Conservation (phyloP, 1,140 invertebrate genomes). For the Papilio xuthus region DNA sequence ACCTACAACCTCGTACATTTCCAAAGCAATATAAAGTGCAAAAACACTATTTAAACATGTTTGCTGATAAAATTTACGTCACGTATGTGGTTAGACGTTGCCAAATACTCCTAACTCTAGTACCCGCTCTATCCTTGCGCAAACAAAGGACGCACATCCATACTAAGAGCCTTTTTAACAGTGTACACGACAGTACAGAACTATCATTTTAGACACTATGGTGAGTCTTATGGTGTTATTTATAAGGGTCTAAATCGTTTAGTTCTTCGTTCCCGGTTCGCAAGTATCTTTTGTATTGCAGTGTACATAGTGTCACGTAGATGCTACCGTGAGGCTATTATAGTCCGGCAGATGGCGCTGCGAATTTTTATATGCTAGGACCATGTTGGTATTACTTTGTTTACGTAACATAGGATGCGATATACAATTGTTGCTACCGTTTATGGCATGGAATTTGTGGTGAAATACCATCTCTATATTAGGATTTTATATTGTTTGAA, state of each 20-base stretch:
- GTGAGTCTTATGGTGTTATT: background rate
- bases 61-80: conserved; percentile 35
- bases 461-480: background rate
- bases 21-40: background rate
- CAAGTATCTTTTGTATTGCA: background rate
- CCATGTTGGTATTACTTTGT: conserved; percentile 45
- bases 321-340: conserved; percentile 56
- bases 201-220: background rate
- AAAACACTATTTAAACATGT: conserved; percentile 25
- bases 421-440: conserved; percentile 13
- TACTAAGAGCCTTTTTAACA: conserved; percentile 34
- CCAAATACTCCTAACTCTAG: conserved; percentile 35
- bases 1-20: background rate
- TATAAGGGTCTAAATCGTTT: conserved; percentile 10
- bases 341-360: conserved; percentile 50
- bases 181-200: background rate
- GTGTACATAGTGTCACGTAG: conserved; percentile 60
- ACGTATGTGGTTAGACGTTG: conserved; percentile 32
- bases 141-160: conserved; percentile 37
- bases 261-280: background rate
- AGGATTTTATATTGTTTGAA: background rate
- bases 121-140: conserved; percentile 37
- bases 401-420: conserved; percentile 37
- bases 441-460: conserved; percentile 1
- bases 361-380: conserved; percentile 52